Percentiles rank a stretch among this genome's conserved stretches.
Evolutionary conservation across 2,797 vertebrate species (phyloP).

Genomic region (Danio choprae): DNA sequence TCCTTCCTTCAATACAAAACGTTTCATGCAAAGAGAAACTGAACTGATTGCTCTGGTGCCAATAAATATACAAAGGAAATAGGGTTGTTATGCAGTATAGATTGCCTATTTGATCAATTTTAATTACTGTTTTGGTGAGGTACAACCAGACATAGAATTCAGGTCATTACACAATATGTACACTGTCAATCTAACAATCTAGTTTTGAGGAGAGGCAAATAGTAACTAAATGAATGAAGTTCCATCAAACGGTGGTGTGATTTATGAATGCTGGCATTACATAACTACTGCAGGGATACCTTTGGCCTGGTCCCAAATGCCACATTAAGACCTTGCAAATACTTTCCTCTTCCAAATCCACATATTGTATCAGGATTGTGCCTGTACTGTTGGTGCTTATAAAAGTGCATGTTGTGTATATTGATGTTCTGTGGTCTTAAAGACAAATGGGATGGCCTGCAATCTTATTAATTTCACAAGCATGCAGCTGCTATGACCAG

Average conservation of each 20-base stretch:
- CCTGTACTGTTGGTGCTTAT: background rate
- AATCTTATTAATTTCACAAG: background rate
- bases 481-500: background rate
- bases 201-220: background rate
- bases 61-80: background rate
- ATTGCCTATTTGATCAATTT: background rate
- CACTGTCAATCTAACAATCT: background rate
- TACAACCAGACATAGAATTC: no score
- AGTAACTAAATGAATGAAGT: background rate
- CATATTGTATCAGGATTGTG: background rate
- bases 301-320: background rate
- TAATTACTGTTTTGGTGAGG: background rate
- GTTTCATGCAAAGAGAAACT: background rate
- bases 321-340: background rate
- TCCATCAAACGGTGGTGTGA: background rate
- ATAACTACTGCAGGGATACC: background rate
- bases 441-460: background rate
- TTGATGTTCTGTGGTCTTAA: background rate
- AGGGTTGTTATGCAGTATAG: background rate
- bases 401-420: background rate
- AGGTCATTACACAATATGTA: background rate
- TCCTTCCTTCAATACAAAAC: slow-evolving; percentile 1
- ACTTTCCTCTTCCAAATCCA: background rate
- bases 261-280: background rate
- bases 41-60: background rate